Evolutionary conservation across 2,113 vertebrate species (phyloP), one percentile per base, ranked within the genome.

Genomic region (Lampris megalopsis): DNA sequence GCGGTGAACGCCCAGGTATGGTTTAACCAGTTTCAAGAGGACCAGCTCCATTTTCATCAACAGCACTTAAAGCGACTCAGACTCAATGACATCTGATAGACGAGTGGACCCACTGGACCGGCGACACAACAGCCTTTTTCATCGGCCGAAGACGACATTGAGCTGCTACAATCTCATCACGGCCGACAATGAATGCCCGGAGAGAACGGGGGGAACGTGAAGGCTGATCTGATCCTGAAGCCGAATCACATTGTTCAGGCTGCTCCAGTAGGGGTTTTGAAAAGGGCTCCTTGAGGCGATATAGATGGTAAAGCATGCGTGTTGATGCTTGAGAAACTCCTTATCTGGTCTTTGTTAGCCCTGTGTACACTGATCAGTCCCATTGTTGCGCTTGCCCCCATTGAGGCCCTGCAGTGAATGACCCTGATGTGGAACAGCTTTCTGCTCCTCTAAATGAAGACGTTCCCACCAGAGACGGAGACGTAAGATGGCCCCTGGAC

Each of bases 341-440:
- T 88, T 88, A 85, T 89, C 84, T 86, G 43, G 11, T 80, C 83
- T 85, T 86, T 88, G 87, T 89, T 73, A 79, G 79, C 53, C 35
- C 58, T 49, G 80, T 53, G 59, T 57, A 62, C 79, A 86, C 67
- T 82, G 87, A 87, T 89, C 84, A 82, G 11, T 6, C 8, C 74
- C 77, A 79, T 86, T 88, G 89, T 89, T 81, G 77, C n/a, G 66
- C 67, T 49, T 10, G 71, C 77, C 74, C 24, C 85, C 77, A 83
- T 85, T 88, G 87, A 91, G 61, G 60, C 58, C 4, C 0, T 24
- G 36, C 4, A 43, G 50, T 85, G 87, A 89, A 88, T 73, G 73
- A 76, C 69, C 79, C 77, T 73, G 86, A 80, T 84, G 80, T 60
- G 85, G 9, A 63, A 10, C 65, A 79, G 75, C 89, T 77, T 77